phyloP scores from a whole-genome alignment of 2,113 vertebrate species.

The Callipepla squamata region DNA sequence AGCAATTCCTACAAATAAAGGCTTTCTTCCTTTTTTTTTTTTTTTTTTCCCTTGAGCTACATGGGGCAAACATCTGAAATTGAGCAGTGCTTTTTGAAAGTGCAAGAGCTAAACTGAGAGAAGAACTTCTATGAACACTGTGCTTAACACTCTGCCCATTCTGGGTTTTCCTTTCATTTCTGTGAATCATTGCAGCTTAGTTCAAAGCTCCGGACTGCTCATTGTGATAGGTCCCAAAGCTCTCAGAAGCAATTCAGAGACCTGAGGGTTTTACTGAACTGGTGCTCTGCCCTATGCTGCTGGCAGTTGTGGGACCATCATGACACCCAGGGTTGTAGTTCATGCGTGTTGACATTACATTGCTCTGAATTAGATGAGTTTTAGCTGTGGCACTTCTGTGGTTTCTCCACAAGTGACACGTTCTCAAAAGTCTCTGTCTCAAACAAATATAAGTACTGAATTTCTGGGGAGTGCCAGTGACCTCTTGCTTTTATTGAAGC shows the following conservation, averaged over 20 bases:
- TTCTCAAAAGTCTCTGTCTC: neutral
- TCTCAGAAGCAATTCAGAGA: neutral
- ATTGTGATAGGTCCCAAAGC: too few species aligned
- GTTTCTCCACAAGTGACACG: accelerated
- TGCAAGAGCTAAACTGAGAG: constrained; percentile 54
- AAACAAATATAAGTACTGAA: neutral
- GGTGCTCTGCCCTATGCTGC: accelerated
- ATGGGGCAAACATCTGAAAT: constrained; percentile 51
- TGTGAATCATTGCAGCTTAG: neutral
- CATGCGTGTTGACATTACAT: neutral
- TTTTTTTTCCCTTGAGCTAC: constrained; percentile 4
- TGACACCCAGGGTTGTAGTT: neutral
- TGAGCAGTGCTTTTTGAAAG: constrained; percentile 57
- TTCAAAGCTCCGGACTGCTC: neutral
- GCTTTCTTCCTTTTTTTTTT: neutral
- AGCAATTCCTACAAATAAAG: neutral
- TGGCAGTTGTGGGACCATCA: accelerated
- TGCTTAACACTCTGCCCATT: neutral
- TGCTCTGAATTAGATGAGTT: neutral
- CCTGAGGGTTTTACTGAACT: neutral
- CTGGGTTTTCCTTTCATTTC: neutral
- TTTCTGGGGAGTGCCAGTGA: neutral
- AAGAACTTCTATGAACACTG: constrained; percentile 38
- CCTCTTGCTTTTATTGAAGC: neutral
- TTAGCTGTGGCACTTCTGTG: neutral